Evolutionary conservation across 2,888 invertebrate species (phyloP).

Genomic region (Chloromyia formosa): DNA sequence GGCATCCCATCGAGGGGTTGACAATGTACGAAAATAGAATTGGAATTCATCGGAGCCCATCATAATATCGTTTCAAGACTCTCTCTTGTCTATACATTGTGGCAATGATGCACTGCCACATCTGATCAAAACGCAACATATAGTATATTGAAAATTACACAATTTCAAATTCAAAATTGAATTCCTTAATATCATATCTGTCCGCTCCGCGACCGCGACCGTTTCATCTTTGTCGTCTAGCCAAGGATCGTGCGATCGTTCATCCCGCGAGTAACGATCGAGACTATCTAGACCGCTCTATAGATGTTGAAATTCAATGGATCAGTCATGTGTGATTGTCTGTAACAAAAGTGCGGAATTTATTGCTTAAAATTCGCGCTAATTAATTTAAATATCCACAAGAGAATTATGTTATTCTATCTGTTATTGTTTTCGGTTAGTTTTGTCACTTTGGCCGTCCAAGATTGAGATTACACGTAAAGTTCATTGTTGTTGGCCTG

Average conservation of each 20-base stretch:
- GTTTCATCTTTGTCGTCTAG: too few relatives aligned
- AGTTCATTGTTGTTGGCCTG: conserved; percentile 22
- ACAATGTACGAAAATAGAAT: conserved; percentile 1
- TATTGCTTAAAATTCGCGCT: conserved; percentile 34
- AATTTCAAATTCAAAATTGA: conserved; percentile 19
- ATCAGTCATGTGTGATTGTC: conserved; percentile 37
- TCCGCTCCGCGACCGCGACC: neutral
- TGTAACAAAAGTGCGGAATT: conserved; percentile 41
- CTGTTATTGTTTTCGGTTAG: neutral
- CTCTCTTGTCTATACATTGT: neutral
- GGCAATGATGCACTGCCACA: neutral
- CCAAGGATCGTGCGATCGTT: neutral
- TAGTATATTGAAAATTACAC: conserved; percentile 10
- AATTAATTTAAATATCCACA: conserved; percentile 31
- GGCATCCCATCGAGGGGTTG: neutral
- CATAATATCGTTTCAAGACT: neutral
- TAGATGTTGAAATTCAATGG: conserved; percentile 19
- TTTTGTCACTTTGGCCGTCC: conserved; percentile 3
- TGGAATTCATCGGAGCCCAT: neutral
- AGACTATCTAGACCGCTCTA: conserved; percentile 25
- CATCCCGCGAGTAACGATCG: conserved; percentile 15
- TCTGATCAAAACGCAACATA: conserved; percentile 9
- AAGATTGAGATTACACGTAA: conserved; percentile 20
- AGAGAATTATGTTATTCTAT: conserved; percentile 3
- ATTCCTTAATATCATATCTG: conserved; percentile 5